Percentiles rank a stretch among this genome's conserved stretches.
Conservation (phyloP, 2,797 vertebrate species). For the Gymnocypris eckloni region DNA sequence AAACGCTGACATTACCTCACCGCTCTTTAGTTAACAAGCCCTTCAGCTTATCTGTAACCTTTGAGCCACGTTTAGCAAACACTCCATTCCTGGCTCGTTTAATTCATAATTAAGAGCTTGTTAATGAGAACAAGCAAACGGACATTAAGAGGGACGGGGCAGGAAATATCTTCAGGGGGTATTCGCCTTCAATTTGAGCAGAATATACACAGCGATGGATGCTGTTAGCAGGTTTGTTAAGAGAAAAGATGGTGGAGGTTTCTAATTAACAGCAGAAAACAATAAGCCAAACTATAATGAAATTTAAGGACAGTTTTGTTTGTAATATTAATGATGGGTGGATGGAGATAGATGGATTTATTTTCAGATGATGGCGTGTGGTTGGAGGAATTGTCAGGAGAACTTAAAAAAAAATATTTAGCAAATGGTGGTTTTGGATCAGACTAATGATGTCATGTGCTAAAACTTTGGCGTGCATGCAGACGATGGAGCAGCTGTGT, state of each 20-base stretch:
- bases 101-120: constrained; percentile 60
- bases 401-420: constrained; percentile 32
- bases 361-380: neutral
- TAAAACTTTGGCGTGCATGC: constrained; percentile 33
- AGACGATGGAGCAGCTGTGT: constrained; percentile 47
- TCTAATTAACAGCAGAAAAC: neutral
- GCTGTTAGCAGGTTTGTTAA: constrained; percentile 15
- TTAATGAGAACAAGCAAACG: constrained; percentile 64
- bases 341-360: neutral
- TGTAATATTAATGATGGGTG: neutral
- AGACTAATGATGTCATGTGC: constrained; percentile 55
- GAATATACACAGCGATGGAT: constrained; percentile 31
- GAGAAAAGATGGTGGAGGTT: neutral
- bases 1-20: constrained; percentile 23
- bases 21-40: constrained; percentile 52
- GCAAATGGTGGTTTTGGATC: constrained; percentile 46
- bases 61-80: constrained; percentile 60
- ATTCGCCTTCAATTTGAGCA: constrained; percentile 45
- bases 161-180: constrained; percentile 47
- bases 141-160: constrained; percentile 54
- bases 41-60: constrained; percentile 58
- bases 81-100: constrained; percentile 57
- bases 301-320: neutral
- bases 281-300: neutral
- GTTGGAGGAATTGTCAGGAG: constrained; percentile 46